Conservation (phyloP, 2,797 vertebrate genomes). For the Acanthiza pusilla region DNA sequence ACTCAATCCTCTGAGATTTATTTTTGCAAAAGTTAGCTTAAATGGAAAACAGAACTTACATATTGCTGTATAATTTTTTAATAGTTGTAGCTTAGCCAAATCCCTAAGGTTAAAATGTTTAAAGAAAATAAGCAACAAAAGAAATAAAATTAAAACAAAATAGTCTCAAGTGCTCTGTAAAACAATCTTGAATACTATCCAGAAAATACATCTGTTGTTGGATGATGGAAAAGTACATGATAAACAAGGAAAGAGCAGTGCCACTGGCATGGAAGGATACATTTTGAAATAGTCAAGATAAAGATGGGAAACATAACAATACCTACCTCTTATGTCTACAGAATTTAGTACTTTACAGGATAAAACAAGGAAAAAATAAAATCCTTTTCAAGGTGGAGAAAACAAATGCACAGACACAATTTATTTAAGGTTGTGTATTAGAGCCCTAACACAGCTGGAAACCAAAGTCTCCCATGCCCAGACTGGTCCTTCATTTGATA, state of each 20-base stretch:
- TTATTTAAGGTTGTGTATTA: background rate
- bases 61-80: constrained; percentile 26
- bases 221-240: background rate
- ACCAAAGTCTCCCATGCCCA: background rate
- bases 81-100: background rate
- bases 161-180: background rate
- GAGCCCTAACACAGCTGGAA: background rate
- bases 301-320: background rate
- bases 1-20: constrained; percentile 22
- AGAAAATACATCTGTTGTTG: constrained; percentile 21
- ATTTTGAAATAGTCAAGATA: background rate
- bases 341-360: background rate
- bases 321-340: background rate
- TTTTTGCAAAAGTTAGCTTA: constrained; percentile 45
- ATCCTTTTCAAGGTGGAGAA: background rate
- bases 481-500: background rate
- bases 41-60: constrained; percentile 49
- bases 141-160: constrained; percentile 30
- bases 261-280: background rate
- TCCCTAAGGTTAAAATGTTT: constrained; percentile 6
- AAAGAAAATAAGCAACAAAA: constrained; percentile 27
- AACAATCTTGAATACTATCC: constrained; percentile 1
- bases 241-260: constrained; percentile 5
- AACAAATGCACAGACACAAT: background rate
- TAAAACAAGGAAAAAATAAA: background rate